phyloP scores from a whole-genome alignment of 2,113 vertebrate genomes.

The Urocolius indicus region DNA sequence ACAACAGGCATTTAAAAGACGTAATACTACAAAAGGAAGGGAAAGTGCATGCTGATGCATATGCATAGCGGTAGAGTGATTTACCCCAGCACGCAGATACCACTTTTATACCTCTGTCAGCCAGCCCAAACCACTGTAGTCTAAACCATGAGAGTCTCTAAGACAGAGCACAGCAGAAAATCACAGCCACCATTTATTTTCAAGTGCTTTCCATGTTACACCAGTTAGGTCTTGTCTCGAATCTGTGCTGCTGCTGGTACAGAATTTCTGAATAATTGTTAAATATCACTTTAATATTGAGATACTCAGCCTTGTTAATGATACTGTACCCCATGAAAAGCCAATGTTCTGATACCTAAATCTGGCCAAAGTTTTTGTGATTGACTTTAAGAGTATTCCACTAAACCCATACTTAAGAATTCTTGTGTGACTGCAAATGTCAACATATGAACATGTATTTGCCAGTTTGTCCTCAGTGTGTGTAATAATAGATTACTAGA shows the following conservation, averaged over 20 bases:
- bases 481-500: background rate
- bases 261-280: background rate
- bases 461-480: background rate
- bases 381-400: background rate
- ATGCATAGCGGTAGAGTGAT: accelerated
- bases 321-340: background rate
- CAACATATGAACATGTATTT: background rate
- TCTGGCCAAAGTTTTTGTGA: background rate
- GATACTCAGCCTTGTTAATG: background rate
- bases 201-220: accelerated
- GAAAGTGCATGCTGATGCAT: background rate
- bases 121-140: background rate
- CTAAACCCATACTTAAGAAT: background rate
- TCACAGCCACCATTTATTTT: background rate
- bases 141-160: background rate
- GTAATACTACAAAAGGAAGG: background rate
- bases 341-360: background rate
- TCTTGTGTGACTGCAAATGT: background rate
- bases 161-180: background rate
- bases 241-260: background rate
- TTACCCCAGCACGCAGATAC: background rate
- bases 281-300: background rate
- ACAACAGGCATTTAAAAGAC: background rate
- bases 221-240: background rate
- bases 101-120: background rate